These are phyloP conservation scores for Noctua comes DNA, from an alignment of 2,888 invertebrate species.

Conservation along the genomic window DNA sequence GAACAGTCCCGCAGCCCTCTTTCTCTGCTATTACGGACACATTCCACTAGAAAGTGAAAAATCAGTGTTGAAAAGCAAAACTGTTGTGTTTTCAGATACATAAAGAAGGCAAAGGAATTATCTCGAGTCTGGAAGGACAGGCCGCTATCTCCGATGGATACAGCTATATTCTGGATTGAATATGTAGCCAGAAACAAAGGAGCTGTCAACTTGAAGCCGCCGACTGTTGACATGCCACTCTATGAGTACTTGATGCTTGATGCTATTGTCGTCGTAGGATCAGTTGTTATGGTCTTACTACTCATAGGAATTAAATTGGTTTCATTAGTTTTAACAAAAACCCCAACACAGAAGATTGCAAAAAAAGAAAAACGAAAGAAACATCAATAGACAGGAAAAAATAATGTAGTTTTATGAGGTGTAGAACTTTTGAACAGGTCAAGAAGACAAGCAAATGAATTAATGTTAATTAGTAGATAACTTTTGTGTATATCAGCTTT, in stretches of 20 bases:
- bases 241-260: conserved; percentile 65
- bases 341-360: neutral
- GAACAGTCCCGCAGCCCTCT: too few relatives aligned
- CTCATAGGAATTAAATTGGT: conserved; percentile 8
- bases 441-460: neutral
- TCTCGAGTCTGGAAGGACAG: conserved; percentile 77
- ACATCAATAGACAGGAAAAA: neutral
- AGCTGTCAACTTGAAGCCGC: conserved; percentile 70
- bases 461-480: neutral
- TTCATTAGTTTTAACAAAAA: neutral
- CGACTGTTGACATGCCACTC: conserved; percentile 59
- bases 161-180: conserved; percentile 92
- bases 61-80: neutral
- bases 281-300: conserved; percentile 15
- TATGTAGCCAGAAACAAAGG: conserved; percentile 91
- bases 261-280: conserved; percentile 36
- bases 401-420: neutral
- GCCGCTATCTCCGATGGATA: conserved; percentile 88
- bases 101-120: conserved; percentile 64
- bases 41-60: too few relatives aligned
- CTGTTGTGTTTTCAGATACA: conserved; percentile 61
- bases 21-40: too few relatives aligned
- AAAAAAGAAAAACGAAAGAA: conserved; percentile 23
- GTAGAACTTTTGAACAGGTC: neutral
- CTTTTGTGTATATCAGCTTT: neutral